Evolutionary conservation across 2,797 vertebrate species (phyloP).

Genomic region (Eupleurogrammus muticus): DNA sequence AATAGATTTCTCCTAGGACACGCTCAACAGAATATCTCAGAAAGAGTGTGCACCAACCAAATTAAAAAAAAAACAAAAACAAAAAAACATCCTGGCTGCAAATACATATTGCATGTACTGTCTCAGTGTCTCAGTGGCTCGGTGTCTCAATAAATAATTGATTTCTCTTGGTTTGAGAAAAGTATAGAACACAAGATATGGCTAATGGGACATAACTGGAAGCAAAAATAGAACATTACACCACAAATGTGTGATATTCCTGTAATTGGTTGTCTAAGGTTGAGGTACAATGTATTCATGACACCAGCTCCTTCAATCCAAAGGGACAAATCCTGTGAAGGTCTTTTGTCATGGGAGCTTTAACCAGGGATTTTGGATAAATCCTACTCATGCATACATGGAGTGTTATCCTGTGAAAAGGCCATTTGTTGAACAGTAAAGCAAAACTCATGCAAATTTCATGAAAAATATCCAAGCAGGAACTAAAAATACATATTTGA

Average conservation of each 20-base stretch:
- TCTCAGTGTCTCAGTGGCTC: slow-evolving; percentile 25
- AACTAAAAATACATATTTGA: not conserved
- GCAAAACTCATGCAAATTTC: slow-evolving; percentile 19
- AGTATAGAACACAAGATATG: slow-evolving; percentile 24
- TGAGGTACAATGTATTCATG: slow-evolving; percentile 34
- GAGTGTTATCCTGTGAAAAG: slow-evolving; percentile 25
- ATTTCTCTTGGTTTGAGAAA: slow-evolving; percentile 24
- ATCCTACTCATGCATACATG: slow-evolving; percentile 14
- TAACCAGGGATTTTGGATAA: slow-evolving; percentile 39
- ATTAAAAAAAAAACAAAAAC: no score
- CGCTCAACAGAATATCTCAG: slow-evolving; percentile 16
- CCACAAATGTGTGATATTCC: slow-evolving; percentile 9
- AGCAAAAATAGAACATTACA: slow-evolving; percentile 22
- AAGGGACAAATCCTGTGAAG: slow-evolving; percentile 21
- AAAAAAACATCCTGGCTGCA: slow-evolving; percentile 19
- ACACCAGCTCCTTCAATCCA: slow-evolving; percentile 28
- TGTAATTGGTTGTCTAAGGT: slow-evolving; percentile 42
- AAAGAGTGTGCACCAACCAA: slow-evolving; percentile 11
- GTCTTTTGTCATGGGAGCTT: slow-evolving; percentile 34
- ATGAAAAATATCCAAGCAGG: slow-evolving; percentile 3
- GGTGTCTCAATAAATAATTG: slow-evolving; percentile 33
- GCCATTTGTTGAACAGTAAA: slow-evolving; percentile 19
- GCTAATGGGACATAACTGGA: slow-evolving; percentile 11
- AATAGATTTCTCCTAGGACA: not conserved
- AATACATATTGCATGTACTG: slow-evolving; percentile 29